Percentiles rank a stretch among this genome's conserved stretches.
Conservation (phyloP, 2,797 vertebrate species). For the Merluccius polli region DNA sequence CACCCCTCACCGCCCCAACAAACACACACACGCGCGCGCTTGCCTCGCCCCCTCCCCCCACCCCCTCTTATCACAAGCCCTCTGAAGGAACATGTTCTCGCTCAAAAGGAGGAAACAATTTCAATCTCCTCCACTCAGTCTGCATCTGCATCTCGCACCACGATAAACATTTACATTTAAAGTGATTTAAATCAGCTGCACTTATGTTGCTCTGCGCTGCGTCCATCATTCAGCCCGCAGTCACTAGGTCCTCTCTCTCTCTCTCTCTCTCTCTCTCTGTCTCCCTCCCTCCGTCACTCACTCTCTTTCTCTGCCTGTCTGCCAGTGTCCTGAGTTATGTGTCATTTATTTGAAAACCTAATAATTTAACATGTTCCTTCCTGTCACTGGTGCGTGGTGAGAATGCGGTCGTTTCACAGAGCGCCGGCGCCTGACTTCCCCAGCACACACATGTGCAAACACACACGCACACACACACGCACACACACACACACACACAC, state of each 20-base stretch:
- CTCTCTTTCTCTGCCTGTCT: slow-evolving; percentile 26
- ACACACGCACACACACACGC: too few species aligned
- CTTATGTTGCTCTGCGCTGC: slow-evolving; percentile 70
- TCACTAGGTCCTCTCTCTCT: neutral
- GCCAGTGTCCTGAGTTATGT: slow-evolving; percentile 70
- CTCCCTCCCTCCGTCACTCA: slow-evolving; percentile 12
- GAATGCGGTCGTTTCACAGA: slow-evolving; percentile 57
- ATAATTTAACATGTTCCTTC: slow-evolving; percentile 70
- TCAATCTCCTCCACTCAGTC: slow-evolving; percentile 62
- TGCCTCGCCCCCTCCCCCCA: neutral
- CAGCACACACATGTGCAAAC: neutral
- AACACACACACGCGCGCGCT: neutral
- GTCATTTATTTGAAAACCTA: slow-evolving; percentile 77
- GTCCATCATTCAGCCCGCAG: slow-evolving; percentile 68
- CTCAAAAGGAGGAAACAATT: slow-evolving; percentile 65
- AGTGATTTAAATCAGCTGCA: slow-evolving; percentile 76
- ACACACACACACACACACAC: too few species aligned
- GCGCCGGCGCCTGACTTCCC: slow-evolving; percentile 6
- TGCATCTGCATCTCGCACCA: slow-evolving; percentile 67
- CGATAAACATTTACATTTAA: slow-evolving; percentile 83
- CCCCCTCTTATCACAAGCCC: neutral
- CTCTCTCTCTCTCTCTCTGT: slow-evolving; percentile 24
- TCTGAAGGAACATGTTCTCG: slow-evolving; percentile 52
- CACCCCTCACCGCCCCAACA: neutral
- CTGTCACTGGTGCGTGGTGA: slow-evolving; percentile 45